Evolutionary conservation across 1,140 invertebrate species (phyloP).

Genomic region (Anastrepha ludens): DNA sequence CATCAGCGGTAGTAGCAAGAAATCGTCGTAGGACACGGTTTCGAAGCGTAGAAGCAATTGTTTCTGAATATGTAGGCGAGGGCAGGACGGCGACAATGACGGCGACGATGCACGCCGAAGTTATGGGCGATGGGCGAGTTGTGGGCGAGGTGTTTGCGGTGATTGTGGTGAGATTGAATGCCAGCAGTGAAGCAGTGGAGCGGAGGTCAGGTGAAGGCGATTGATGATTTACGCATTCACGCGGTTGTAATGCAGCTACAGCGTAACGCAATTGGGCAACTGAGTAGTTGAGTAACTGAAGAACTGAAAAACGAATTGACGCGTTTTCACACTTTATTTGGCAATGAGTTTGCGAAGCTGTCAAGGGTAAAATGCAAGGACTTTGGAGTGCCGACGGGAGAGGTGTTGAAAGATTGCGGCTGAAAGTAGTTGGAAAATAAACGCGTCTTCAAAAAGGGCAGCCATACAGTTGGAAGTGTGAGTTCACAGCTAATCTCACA

Average conservation of each 20-base stretch:
- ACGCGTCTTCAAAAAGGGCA: background rate
- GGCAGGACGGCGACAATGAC: background rate
- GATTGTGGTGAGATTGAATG: background rate
- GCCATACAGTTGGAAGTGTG: background rate
- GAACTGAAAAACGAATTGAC: background rate
- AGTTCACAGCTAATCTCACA: background rate
- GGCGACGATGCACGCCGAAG: background rate
- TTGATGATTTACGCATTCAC: conserved; percentile 2
- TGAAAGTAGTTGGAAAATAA: background rate
- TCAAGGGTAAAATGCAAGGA: conserved; percentile 40
- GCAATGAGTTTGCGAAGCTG: conserved; percentile 45
- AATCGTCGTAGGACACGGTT: conserved; percentile 58
- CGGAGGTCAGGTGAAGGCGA: conserved; percentile 27
- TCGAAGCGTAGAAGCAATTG: conserved; percentile 68
- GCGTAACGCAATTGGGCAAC: background rate
- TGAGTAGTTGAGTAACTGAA: background rate
- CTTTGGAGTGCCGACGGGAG: background rate
- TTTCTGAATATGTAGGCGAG: conserved; percentile 69
- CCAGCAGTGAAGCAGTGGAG: background rate
- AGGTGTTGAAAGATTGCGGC: background rate
- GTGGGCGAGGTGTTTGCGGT: conserved; percentile 18
- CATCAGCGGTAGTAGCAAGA: conserved; percentile 59
- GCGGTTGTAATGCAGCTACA: conserved; percentile 4
- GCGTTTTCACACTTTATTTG: conserved; percentile 40
- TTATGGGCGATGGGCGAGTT: background rate